phyloP scores from a whole-genome alignment of 2,113 vertebrate species.

The Aix galericulata region DNA sequence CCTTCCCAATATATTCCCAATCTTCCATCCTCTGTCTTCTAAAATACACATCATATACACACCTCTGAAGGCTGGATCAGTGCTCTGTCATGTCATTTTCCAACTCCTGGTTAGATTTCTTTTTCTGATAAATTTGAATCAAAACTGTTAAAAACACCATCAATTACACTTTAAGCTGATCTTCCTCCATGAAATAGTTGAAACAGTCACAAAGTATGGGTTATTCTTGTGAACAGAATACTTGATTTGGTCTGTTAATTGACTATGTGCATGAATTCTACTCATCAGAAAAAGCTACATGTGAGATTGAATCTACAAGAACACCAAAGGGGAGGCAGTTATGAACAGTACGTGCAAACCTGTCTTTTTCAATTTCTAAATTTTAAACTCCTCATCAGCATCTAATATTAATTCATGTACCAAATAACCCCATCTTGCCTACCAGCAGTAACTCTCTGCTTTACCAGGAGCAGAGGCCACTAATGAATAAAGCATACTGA shows the following conservation, averaged over 20 bases:
- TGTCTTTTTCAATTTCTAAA: not conserved
- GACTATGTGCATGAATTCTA: not conserved
- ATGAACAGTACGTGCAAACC: not conserved
- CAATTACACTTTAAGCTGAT: slow-evolving; percentile 33
- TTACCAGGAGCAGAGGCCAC: not conserved
- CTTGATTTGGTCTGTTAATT: not conserved
- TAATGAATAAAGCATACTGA: not conserved
- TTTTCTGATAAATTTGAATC: slow-evolving; percentile 7
- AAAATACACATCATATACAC: not conserved
- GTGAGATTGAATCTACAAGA: not conserved
- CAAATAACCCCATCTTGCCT: not conserved
- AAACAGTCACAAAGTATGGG: not conserved
- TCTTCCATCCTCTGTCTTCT: not conserved
- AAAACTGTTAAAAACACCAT: slow-evolving; percentile 13
- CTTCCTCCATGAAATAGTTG: not conserved
- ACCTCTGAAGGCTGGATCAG: not conserved
- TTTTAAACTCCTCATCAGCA: not conserved
- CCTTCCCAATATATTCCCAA: not conserved
- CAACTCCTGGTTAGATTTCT: not conserved
- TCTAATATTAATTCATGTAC: not conserved
- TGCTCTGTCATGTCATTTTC: not conserved
- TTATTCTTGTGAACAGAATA: slow-evolving; percentile 2
- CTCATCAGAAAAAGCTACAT: not conserved
- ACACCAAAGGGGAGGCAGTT: not conserved
- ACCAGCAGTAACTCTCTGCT: not conserved